Evolutionary conservation across 2,113 vertebrate species (phyloP), one percentile per base, ranked within the genome.

Genomic region (Pavo muticus): DNA sequence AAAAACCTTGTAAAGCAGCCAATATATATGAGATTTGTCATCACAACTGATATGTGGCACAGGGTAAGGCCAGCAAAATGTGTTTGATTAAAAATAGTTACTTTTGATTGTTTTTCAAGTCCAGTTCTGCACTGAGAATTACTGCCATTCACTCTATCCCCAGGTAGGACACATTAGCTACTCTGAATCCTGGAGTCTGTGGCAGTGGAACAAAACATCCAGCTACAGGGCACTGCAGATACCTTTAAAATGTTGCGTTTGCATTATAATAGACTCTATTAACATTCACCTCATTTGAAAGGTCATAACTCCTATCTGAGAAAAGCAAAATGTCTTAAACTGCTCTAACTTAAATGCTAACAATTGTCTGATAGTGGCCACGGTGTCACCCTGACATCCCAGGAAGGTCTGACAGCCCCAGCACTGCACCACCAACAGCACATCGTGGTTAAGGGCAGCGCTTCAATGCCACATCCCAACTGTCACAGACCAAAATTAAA

Each of bases 381-480:
- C 14, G 0, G 32, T 6, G 69, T 12, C 56, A 44, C 0, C 29
- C 60, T 3, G 35, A 30, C 8, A 64, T 59, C 50, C 42, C 17
- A 48, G 37, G 59, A 60, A 40, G 50, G 10, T 7, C 9, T 56
- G 30, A 56, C 29, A 56, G 29, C 54, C 17, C 30, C 18, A 19
- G 56, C 30, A 32, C 2, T 3, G 44, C 25, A 16, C 13, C 27
- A 18, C 2, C 25, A 5, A 3, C 0, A 2, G 10, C 73, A 65
- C 32, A 30, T 1, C 20, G 27, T 0, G 23, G 35, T 52, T 32
- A 29, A 45, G 82, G 30, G 44, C 16, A 17, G 5, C 48, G 25
- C 25, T 74, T 21, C 69, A 15, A 13, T 6, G 39, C 14, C 27
- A 3, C 1, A 29, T 5, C 87, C 57, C 39, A 48, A 8, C 60